Evolutionary conservation across 2,797 vertebrate species (phyloP), one percentile per base, ranked within the genome.

Genomic region (Ptychobarbus kaznakovi): DNA sequence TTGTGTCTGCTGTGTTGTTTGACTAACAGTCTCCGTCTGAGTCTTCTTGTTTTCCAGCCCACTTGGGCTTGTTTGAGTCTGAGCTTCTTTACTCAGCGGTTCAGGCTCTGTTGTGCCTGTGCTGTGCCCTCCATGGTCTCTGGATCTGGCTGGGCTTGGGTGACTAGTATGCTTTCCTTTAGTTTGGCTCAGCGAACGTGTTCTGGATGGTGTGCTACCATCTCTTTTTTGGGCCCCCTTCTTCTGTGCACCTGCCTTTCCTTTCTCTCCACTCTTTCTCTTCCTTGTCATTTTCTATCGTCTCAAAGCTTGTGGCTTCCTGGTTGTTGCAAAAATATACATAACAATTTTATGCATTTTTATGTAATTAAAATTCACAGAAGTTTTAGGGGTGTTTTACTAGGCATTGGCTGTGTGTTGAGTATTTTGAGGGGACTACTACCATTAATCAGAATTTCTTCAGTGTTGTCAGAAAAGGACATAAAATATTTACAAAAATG

Each of bases 1-100:
- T 87, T 94, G 94, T 0, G 94, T 94, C 46, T 90, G 86, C 87
- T 92, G 84, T 81, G 78, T 6, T 6, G 3, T 87, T n/a, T 85
- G 90, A 22, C 0, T 0, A 15, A 92, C 80, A 11, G 6, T 7
- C 3, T 0, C 7, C 2, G 94, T 95, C 86, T 95, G 95, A 4
- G 92, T 93, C 20, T 0, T 0, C 25, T n/a, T 87, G 8, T 73
- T 0, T 20, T 0, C 1, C 0, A 75, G 3, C 82, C 79, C 15
- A 2, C 0, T 12, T 49, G 13, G 65, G 35, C 91, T 75, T 89
- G 93, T 93, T 84, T 92, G 93, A 42, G 93, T 93, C 44, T 92
- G 88, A 78, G 68, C 88, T 10, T 90, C n/a, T 2, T 81, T 84
- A 84, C n/a, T 90, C 73, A 10, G 38, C 1, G 73, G 65, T 66